These are phyloP conservation scores for Hyperopisus bebe DNA, from an alignment of 2,113 vertebrate genomes.

Conservation along the genomic window DNA sequence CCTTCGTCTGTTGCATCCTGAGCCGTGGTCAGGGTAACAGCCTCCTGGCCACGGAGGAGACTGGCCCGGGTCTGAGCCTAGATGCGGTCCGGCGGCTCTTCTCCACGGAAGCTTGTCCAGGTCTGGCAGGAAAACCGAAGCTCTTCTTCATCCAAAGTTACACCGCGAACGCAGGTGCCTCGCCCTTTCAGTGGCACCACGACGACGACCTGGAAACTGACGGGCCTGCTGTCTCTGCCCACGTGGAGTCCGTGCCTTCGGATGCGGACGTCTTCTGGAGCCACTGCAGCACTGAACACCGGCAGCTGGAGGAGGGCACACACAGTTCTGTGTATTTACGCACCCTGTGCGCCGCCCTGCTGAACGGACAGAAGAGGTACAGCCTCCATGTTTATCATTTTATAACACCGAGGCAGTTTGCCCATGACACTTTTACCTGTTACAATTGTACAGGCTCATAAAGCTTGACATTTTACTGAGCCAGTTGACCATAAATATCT, in stretches of 20 bases:
- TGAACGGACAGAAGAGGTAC: slow-evolving; percentile 62
- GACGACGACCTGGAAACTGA: slow-evolving; percentile 63
- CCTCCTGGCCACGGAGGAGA: slow-evolving; percentile 65
- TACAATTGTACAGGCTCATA: not conserved
- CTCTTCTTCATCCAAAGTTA: slow-evolving; percentile 92
- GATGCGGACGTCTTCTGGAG: slow-evolving; percentile 88
- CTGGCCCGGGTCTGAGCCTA: slow-evolving; percentile 48
- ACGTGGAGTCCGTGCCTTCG: slow-evolving; percentile 48
- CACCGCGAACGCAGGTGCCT: slow-evolving; percentile 25
- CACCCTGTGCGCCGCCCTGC: slow-evolving; percentile 59
- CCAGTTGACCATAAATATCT: not conserved
- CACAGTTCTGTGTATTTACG: slow-evolving; percentile 67
- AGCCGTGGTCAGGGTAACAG: slow-evolving; percentile 62
- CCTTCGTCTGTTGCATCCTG: slow-evolving; percentile 76
- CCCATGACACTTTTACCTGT: not conserved
- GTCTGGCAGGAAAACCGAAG: slow-evolving; percentile 79
- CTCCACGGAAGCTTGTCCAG: slow-evolving; percentile 60
- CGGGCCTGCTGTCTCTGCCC: slow-evolving; percentile 18
- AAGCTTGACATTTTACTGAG: not conserved
- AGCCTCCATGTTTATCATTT: not conserved
- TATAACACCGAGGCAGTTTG: not conserved
- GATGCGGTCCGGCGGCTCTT: slow-evolving; percentile 65
- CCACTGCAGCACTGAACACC: slow-evolving; percentile 65
- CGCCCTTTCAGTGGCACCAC: not conserved
- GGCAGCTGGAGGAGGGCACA: slow-evolving; percentile 44